These are phyloP conservation scores for Lasioglossum albipes DNA, from an alignment of 1,140 invertebrate species.

Conservation along the genomic window DNA sequence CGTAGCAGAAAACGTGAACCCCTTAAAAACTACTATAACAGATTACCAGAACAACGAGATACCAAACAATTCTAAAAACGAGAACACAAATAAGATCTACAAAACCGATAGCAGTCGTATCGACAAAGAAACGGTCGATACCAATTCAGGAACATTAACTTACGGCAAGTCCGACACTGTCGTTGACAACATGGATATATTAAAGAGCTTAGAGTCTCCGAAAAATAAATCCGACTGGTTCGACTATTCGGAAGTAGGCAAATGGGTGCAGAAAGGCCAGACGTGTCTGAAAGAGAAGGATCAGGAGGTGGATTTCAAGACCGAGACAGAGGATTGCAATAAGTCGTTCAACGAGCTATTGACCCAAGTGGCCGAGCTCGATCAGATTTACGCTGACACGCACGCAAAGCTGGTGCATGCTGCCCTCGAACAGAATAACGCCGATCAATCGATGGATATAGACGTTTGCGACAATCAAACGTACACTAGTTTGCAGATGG, in stretches of 20 bases:
- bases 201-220: constrained; percentile 11
- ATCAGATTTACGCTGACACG: constrained; percentile 88
- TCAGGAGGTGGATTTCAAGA: constrained; percentile 55
- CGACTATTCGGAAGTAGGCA: constrained; percentile 74
- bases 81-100: constrained; percentile 45
- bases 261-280: constrained; percentile 72
- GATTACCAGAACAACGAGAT: constrained; percentile 62
- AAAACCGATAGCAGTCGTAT: constrained; percentile 5
- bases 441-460: constrained; percentile 75
- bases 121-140: constrained; percentile 26
- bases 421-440: constrained; percentile 58
- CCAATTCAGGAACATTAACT: constrained; percentile 21
- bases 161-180: constrained; percentile 22
- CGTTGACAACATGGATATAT: not conserved
- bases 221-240: constrained; percentile 71
- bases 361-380: constrained; percentile 86
- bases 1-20: constrained; percentile 25
- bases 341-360: constrained; percentile 85
- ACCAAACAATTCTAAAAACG: constrained; percentile 17
- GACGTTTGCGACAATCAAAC: constrained; percentile 88
- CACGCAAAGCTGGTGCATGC: constrained; percentile 75
- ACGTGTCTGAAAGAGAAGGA: constrained; percentile 65
- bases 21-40: constrained; percentile 35
- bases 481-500: constrained; percentile 90
- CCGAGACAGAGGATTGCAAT: constrained; percentile 73